Percentiles rank a stretch among this genome's conserved stretches.
Conservation (phyloP, 2,797 vertebrate genomes). For the Phoxinus dragarum region DNA sequence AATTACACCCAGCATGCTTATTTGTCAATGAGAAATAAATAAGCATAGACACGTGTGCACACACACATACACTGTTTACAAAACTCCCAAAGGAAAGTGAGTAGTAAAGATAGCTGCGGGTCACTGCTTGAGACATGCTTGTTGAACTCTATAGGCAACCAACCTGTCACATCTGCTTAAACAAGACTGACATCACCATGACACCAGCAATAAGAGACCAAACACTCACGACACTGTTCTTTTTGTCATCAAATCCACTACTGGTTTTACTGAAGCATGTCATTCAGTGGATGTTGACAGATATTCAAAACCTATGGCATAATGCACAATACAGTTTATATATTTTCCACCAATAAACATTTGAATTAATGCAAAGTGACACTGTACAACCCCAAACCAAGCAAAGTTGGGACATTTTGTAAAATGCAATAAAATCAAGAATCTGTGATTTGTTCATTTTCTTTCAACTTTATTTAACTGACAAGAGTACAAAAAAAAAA, state of each 20-base stretch:
- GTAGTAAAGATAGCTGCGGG: not conserved
- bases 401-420: no score
- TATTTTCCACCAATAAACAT: not conserved
- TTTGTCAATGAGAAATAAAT: constrained; percentile 1
- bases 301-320: not conserved
- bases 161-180: constrained; percentile 30
- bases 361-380: no score
- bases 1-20: not conserved
- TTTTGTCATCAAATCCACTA: not conserved
- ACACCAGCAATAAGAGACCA: constrained; percentile 1
- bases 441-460: no score
- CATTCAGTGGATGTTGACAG: not conserved
- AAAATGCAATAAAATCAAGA: no score
- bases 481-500: no score
- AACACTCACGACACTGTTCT: not conserved
- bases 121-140: not conserved
- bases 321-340: not conserved
- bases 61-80: not conserved
- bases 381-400: no score
- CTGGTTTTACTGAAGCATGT: not conserved
- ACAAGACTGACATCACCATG: constrained; percentile 19
- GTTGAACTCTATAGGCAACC: constrained; percentile 2
- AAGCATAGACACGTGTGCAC: not conserved
- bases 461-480: no score
- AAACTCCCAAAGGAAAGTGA: constrained; percentile 4